Base-by-base conservation (phyloP, 2,888 invertebrate species). In the Latrodectus hesperus region DNA sequence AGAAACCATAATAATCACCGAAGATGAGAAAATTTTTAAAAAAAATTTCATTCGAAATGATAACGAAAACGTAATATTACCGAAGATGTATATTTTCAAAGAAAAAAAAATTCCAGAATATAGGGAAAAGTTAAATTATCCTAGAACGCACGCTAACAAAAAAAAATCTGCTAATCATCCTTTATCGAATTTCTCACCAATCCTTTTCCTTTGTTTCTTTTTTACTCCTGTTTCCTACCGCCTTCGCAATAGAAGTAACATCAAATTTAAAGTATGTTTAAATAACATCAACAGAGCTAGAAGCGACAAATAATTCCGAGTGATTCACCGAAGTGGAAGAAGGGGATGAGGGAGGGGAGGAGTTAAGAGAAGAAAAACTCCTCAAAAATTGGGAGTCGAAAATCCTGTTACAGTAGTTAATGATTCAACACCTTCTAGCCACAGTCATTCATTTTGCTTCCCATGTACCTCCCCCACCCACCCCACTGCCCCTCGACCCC, bases 381-480 rank as follows among this genome's bases (percentile, higher is more conserved):
- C 82, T 77, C 82, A 78, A 82, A 87, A 86, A 81, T 86, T 81
- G 81, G 76, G 86, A 86, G 86, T 86, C 81, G 86, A 86, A 86
- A 86, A 86, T 86, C 86, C 86, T 86, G 86, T 86, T 86, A 86
- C 86, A 71, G 86, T 81, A 86, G 86, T 86, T 86, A 86, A 86
- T 86, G 86, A 86, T 86, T 86, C 86, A 86, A 86, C 86, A 86
- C 86, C 86, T 86, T 81, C 76, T 65, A 65, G 86, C 86, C 86
- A 81, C 86, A 86, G 81, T 71, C 86, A 86, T 86, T 86, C 86
- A 86, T 86, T 86, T 77, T 81, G 81, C 70, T 71, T 81, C 81
- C 76, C 81, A 77, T 38, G 78, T 65, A 67, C 77, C 65, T 53
- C 60, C 38, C 51, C 68, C 68, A 12, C 60, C 10, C n/a, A 9